Evolutionary conservation across 2,797 vertebrate genomes (phyloP), one percentile per base, ranked within the genome.

Genomic region (Taeniopygia guttata): DNA sequence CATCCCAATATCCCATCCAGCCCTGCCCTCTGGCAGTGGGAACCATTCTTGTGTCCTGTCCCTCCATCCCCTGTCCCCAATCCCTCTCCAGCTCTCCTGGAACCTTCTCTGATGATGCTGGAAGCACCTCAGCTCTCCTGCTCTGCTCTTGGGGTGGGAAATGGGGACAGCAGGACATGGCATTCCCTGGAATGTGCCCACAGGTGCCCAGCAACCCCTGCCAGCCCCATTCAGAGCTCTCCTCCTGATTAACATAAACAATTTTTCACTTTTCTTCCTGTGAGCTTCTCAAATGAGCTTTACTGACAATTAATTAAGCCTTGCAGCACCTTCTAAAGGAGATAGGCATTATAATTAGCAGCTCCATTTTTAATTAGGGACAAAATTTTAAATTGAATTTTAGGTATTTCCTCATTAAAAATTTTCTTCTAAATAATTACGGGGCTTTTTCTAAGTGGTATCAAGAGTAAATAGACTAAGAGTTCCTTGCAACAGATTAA

Each of bases 281-380:
- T 46, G 58, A 90, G 75, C 77, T 90, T 59, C 94, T 91, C 73
- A 81, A 95, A 94, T 89, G 85, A 94, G 90, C 82, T 91, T 80
- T 82, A 70, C 82, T 1, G 2, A 88, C 84, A 93, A 93, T 94
- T 95, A 95, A 95, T 94, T 95, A 92, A 94, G 80, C 87, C 91
- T 96, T 59, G 58, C 82, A 95, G 92, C 87, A 93, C 87, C 76
- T 90, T 89, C 52, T 80, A 38, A 92, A 93, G 73, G 66, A 96
- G 92, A 89, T 48, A 91, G 64, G 26, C 76, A 89, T 93, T 92
- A 83, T 92, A 93, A 96, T 95, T 92, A 95, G 86, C 52, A 29
- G 75, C 46, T 66, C 90, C 73, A 38, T 72, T 93, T 95, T 95
- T 93, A 96, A 95, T 93, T 94, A 94, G 92, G 72, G 84, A 83